phyloP scores from a whole-genome alignment of 2,888 invertebrate genomes.

The Chymomyza procnemis region DNA sequence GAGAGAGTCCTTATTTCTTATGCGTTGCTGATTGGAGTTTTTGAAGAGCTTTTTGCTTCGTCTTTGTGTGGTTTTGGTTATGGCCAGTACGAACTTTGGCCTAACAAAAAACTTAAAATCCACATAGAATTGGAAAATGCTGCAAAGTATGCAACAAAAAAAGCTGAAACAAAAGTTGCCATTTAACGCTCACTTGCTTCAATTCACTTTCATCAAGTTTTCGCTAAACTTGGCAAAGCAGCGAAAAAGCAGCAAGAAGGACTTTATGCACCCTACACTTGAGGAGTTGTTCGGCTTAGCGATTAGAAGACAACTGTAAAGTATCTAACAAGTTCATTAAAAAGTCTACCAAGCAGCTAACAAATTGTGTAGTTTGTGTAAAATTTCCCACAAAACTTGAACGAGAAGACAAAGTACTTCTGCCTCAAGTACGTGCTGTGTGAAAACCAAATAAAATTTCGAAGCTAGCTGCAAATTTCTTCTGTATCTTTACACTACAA shows the following conservation, averaged over 20 bases:
- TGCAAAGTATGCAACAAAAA: slow-evolving; percentile 7
- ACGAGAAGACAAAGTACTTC: not conserved
- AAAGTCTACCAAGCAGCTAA: slow-evolving; percentile 50
- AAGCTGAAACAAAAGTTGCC: slow-evolving; percentile 40
- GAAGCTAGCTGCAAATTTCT: slow-evolving; percentile 47
- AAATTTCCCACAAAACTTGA: slow-evolving; percentile 10
- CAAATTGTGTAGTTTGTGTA: slow-evolving; percentile 40
- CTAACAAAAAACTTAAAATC: slow-evolving; percentile 14
- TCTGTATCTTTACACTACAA: slow-evolving; percentile 3
- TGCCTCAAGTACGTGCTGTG: slow-evolving; percentile 39
- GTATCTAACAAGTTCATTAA: slow-evolving; percentile 44
- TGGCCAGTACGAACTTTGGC: slow-evolving; percentile 19
- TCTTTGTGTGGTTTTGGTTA: not conserved
- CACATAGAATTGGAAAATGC: not conserved
- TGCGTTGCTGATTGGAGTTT: not conserved
- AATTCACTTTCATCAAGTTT: slow-evolving; percentile 49
- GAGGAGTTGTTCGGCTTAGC: not conserved
- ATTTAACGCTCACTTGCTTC: slow-evolving; percentile 53
- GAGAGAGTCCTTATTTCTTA: not conserved
- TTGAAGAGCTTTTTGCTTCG: not conserved
- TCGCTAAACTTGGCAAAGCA: not conserved
- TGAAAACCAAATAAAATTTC: slow-evolving; percentile 52
- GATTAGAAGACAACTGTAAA: not conserved
- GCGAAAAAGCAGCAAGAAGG: slow-evolving; percentile 19
- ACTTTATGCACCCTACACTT: not conserved